Conservation (phyloP, 2,888 invertebrate genomes). For the Ophion obscuratus region DNA sequence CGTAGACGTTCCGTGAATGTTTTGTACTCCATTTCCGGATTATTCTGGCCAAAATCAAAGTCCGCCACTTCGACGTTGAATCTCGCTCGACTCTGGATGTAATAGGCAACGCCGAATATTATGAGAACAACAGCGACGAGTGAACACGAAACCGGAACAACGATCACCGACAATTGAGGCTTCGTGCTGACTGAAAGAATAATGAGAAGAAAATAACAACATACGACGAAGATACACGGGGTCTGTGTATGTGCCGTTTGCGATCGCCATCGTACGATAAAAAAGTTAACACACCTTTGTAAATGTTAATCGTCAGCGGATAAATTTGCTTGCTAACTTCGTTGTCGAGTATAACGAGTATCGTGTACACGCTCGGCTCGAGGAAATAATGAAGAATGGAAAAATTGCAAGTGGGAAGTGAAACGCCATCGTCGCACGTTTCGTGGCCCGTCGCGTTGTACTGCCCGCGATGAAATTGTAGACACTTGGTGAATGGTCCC, state of each 20-base stretch:
- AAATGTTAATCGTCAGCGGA: conserved; percentile 91
- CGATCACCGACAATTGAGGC: conserved; percentile 94
- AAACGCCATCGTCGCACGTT: conserved; percentile 85
- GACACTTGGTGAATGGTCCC: conserved; percentile 90
- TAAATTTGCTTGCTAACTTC: conserved; percentile 89
- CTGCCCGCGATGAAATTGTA: conserved; percentile 87
- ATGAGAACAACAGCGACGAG: conserved; percentile 92
- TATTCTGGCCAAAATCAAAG: conserved; percentile 94
- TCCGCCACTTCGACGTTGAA: conserved; percentile 95
- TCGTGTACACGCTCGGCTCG: conserved; percentile 89
- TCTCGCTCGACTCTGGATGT: conserved; percentile 91
- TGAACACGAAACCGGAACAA: conserved; percentile 93
- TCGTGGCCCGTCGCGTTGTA: conserved; percentile 92
- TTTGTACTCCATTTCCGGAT: conserved; percentile 93
- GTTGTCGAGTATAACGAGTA: conserved; percentile 92
- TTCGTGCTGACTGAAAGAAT: conserved; percentile 88
- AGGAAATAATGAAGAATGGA: conserved; percentile 89
- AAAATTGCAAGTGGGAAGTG: conserved; percentile 86
- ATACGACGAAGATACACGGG: conserved; percentile 83
- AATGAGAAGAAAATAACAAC: not conserved
- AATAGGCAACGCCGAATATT: conserved; percentile 95
- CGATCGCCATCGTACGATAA: not conserved
- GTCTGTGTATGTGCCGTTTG: not conserved
- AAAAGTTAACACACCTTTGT: conserved; percentile 88
- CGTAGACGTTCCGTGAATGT: conserved; percentile 93